phyloP scores from a whole-genome alignment of 2,888 invertebrate genomes.

The Bhutanitis thaidina region DNA sequence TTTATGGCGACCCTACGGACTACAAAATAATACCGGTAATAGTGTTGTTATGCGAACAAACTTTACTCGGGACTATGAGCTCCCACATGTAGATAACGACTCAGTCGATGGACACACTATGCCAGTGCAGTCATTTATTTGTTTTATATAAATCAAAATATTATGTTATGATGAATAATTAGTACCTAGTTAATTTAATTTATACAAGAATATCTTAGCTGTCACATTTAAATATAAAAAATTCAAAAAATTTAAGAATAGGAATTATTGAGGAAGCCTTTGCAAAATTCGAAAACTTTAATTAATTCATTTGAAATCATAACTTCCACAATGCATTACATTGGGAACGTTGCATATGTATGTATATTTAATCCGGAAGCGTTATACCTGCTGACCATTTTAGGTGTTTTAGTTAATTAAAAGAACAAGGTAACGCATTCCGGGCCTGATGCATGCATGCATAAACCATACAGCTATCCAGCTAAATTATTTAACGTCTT shows the following conservation, averaged over 20 bases:
- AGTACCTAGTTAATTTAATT: too few relatives aligned
- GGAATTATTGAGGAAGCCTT: background rate
- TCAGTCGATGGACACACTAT: conserved; percentile 12
- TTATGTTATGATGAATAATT: too few relatives aligned
- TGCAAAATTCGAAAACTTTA: background rate
- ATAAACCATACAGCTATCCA: conserved; percentile 67
- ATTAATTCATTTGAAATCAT: background rate
- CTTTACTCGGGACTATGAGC: conserved; percentile 13
- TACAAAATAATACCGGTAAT: conserved; percentile 43
- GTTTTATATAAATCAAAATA: background rate
- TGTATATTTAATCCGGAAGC: conserved; percentile 2
- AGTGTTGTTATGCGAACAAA: conserved; percentile 30
- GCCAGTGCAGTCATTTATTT: background rate
- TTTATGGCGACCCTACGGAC: conserved; percentile 61
- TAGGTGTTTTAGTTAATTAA: conserved; percentile 29
- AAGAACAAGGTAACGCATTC: conserved; percentile 34
- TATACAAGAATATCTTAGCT: too few relatives aligned
- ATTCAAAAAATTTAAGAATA: too few relatives aligned
- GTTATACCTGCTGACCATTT: conserved; percentile 4
- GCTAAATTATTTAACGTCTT: conserved; percentile 79
- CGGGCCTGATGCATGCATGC: conserved; percentile 47
- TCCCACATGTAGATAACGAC: conserved; percentile 17
- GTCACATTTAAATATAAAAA: too few relatives aligned
- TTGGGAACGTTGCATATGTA: background rate
- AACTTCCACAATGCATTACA: background rate